Percentiles rank a stretch among this genome's conserved stretches.
phyloP scores from a whole-genome alignment of 2,888 invertebrate species.

The Cephonodes hylas region DNA sequence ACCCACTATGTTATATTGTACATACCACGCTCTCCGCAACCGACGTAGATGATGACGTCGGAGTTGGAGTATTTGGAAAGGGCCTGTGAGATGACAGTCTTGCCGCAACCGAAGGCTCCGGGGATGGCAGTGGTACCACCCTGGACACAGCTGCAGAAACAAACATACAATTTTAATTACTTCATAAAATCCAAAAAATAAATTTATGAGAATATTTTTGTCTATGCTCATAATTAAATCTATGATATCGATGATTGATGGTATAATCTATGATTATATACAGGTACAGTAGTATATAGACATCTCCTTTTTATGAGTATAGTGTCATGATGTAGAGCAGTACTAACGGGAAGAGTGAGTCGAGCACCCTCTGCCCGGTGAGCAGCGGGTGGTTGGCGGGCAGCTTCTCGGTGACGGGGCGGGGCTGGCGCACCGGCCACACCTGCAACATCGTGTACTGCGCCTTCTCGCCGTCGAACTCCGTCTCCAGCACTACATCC shows the following conservation, averaged over 20 bases:
- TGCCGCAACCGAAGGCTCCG: constrained; percentile 99
- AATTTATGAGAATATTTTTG: too few species aligned
- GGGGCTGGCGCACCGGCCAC: constrained; percentile 99
- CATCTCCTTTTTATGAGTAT: too few species aligned
- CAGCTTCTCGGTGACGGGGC: constrained; percentile 98
- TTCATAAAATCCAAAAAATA: not conserved
- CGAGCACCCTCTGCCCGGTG: constrained; percentile 98
- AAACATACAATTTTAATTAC: constrained; percentile 11
- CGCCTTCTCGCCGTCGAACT: constrained; percentile 97
- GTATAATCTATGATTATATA: too few species aligned
- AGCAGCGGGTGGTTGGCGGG: constrained; percentile 99
- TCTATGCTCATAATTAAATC: too few species aligned
- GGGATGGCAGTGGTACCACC: constrained; percentile 99
- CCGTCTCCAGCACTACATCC: constrained; percentile 98
- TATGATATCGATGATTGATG: too few species aligned
- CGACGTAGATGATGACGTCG: constrained; percentile 99
- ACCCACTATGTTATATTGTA: too few species aligned
- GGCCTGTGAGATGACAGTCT: constrained; percentile 99
- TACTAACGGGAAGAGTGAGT: constrained; percentile 97
- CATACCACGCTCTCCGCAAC: constrained; percentile 98
- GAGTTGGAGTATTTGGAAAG: constrained; percentile 99
- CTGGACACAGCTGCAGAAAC: constrained; percentile 93
- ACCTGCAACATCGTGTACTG: constrained; percentile 98
- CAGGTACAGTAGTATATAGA: too few species aligned
- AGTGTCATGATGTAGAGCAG: too few species aligned